A percentile compares a stretch with the other conserved stretches of the same genome.
These are phyloP conservation scores for Neosalanx taihuensis DNA, from an alignment of 2,797 vertebrate genomes.

Conservation along the genomic window DNA sequence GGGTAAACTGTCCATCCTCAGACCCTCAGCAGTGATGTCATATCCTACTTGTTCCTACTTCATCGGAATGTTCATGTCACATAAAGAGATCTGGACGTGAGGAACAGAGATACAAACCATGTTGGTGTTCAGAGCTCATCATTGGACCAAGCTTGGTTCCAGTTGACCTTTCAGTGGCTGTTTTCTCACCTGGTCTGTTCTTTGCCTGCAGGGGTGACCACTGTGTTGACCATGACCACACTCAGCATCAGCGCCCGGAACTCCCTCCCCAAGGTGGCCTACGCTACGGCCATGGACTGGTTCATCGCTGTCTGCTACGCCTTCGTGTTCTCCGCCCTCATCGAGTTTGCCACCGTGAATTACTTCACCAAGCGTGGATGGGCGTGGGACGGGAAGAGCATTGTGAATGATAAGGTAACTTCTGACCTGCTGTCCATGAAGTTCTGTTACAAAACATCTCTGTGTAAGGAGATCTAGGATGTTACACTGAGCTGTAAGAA, in stretches of 20 bases:
- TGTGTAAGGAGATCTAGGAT: too few species aligned
- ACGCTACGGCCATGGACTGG: slow-evolving; percentile 99
- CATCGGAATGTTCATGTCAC: background rate
- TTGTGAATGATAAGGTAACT: slow-evolving; percentile 94
- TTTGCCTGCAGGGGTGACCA: slow-evolving; percentile 86
- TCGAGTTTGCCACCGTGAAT: slow-evolving; percentile 98
- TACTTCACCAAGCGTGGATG: slow-evolving; percentile 99
- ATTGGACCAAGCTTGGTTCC: too few species aligned
- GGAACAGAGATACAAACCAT: too few species aligned
- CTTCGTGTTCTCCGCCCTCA: slow-evolving; percentile 96
- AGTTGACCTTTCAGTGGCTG: background rate
- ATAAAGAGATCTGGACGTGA: too few species aligned
- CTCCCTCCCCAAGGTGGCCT: slow-evolving; percentile 98
- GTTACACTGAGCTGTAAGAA: background rate
- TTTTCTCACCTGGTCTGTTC: background rate
- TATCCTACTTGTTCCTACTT: background rate
- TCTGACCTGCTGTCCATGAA: too few species aligned
- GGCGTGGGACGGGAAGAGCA: slow-evolving; percentile 98
- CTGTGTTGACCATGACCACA: slow-evolving; percentile 97
- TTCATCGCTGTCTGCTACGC: slow-evolving; percentile 98
- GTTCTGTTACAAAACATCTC: too few species aligned
- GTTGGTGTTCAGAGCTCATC: too few species aligned
- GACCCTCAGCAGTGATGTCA: background rate
- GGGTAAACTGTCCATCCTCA: background rate
- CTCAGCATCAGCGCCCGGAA: slow-evolving; percentile 96